phyloP scores from a whole-genome alignment of 2,797 vertebrate genomes.

The Neostethus bicornis region DNA sequence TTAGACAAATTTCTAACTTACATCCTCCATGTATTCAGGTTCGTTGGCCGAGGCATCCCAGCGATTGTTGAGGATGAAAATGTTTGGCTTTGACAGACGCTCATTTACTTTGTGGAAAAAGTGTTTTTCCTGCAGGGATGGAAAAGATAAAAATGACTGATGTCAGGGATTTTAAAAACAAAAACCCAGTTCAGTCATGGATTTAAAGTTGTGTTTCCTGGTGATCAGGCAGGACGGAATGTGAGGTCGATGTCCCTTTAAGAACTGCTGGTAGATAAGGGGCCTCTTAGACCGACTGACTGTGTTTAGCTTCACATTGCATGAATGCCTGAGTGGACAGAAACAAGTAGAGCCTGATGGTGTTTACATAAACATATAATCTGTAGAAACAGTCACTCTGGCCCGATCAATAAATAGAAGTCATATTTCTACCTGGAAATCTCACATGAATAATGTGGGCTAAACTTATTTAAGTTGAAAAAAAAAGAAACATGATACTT shows the following conservation, averaged over 20 bases:
- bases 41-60: constrained; percentile 98
- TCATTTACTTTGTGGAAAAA: constrained; percentile 99
- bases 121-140: constrained; percentile 88
- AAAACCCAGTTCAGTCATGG: neutral
- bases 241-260: constrained; percentile 45
- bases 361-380: constrained; percentile 28
- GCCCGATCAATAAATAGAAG: constrained; percentile 7
- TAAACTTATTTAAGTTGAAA: neutral
- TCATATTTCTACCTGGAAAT: neutral
- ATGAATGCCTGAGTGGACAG: constrained; percentile 58
- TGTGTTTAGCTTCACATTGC: constrained; percentile 49
- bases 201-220: constrained; percentile 18
- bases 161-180: neutral
- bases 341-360: constrained; percentile 50
- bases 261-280: constrained; percentile 39
- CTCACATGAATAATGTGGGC: neutral
- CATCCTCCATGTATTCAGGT: constrained; percentile 98
- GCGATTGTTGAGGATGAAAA: constrained; percentile 98
- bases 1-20: constrained; percentile 71
- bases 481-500: neutral
- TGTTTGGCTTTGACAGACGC: constrained; percentile 95
- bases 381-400: constrained; percentile 16
- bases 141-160: neutral
- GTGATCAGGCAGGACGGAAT: neutral
- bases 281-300: constrained; percentile 36